Conservation (phyloP, 2,888 invertebrate species). For the Spisula solida region DNA sequence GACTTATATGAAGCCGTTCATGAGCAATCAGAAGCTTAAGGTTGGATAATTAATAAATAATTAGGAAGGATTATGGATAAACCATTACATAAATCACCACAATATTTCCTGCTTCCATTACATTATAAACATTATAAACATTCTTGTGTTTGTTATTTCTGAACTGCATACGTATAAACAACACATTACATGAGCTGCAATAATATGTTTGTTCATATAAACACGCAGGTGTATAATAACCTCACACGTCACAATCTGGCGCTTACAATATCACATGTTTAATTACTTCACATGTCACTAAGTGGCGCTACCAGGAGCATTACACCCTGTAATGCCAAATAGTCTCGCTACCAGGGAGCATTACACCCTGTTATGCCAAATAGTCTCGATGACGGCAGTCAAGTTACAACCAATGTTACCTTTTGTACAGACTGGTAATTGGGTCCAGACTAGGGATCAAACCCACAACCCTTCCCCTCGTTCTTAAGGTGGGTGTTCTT, state of each 20-base stretch:
- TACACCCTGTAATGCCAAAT: too few relatives aligned
- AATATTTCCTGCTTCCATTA: not conserved
- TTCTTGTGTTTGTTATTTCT: not conserved
- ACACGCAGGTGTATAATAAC: not conserved
- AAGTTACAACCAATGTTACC: too few relatives aligned
- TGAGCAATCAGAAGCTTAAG: too few relatives aligned
- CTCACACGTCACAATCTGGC: not conserved
- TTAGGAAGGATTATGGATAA: not conserved
- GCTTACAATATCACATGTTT: not conserved
- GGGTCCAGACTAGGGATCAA: too few relatives aligned
- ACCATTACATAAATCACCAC: not conserved
- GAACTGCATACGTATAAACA: constrained; percentile 1
- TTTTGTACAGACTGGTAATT: too few relatives aligned
- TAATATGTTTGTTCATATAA: not conserved
- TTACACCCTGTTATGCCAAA: too few relatives aligned
- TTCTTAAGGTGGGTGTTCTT: too few relatives aligned
- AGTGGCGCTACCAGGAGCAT: too few relatives aligned
- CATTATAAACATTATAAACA: constrained; percentile 20
- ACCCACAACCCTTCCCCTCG: too few relatives aligned
- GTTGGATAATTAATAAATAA: not conserved
- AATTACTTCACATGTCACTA: not conserved
- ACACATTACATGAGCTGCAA: not conserved
- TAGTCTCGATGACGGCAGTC: too few relatives aligned
- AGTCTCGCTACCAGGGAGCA: too few relatives aligned
- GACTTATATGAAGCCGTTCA: too few relatives aligned